These are phyloP conservation scores for Drosophila diplacantha DNA, from an alignment of 2,888 invertebrate species.

Conservation along the genomic window DNA sequence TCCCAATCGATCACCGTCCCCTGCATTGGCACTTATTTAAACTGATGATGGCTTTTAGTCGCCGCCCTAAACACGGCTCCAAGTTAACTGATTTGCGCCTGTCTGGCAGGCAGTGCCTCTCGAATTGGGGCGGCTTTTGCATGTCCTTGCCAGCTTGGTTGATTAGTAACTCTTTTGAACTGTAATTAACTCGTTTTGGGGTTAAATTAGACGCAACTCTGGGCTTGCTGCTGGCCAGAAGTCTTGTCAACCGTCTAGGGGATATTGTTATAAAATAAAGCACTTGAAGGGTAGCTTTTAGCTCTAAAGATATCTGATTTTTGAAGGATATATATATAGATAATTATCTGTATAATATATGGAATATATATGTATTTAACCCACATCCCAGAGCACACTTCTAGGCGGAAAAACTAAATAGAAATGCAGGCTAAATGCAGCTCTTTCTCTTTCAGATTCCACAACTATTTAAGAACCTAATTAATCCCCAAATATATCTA, in stretches of 20 bases:
- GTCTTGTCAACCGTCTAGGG: not conserved
- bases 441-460: not conserved
- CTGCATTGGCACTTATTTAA: slow-evolving; percentile 7
- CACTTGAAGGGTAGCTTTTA: not conserved
- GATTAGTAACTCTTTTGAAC: not conserved
- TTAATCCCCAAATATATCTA: not conserved
- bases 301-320: not conserved
- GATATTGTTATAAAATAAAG: too few species aligned
- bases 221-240: too few species aligned
- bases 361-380: not conserved
- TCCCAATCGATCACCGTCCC: slow-evolving; percentile 9
- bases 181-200: not conserved
- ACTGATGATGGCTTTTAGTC: slow-evolving; percentile 3
- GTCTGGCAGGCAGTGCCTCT: too few species aligned
- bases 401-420: not conserved
- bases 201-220: not conserved
- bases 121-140: not conserved
- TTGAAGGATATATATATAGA: not conserved
- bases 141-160: not conserved
- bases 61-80: not conserved
- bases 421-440: not conserved
- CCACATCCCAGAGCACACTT: not conserved
- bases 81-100: not conserved
- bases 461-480: not conserved
- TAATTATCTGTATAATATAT: not conserved